phyloP scores from a whole-genome alignment of 2,888 invertebrate species.

The Octodonta nipae region DNA sequence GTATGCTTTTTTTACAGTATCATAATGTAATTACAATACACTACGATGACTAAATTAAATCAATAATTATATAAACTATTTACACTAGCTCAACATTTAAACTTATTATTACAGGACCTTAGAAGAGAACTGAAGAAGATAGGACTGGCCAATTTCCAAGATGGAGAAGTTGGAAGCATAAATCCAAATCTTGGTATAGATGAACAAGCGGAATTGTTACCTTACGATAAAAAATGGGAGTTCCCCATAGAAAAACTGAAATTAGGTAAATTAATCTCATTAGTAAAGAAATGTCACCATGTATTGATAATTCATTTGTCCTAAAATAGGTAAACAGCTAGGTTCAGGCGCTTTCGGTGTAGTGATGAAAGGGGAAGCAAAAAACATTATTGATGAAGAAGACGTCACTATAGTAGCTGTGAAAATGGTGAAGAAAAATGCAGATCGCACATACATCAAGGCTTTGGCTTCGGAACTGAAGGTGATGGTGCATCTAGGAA shows the following conservation, averaged over 20 bases:
- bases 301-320: not conserved
- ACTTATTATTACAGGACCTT: constrained; percentile 38
- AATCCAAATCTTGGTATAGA: constrained; percentile 82
- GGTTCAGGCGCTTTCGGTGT: constrained; percentile 93
- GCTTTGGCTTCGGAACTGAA: constrained; percentile 86
- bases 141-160: constrained; percentile 62
- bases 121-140: constrained; percentile 56
- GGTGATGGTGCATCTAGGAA: constrained; percentile 89
- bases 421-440: constrained; percentile 85
- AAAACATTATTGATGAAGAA: constrained; percentile 63
- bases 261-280: constrained; percentile 47
- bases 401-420: constrained; percentile 75
- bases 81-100: too few relatives aligned
- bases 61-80: not conserved
- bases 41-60: too few relatives aligned
- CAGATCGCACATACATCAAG: constrained; percentile 71
- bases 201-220: constrained; percentile 86
- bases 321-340: constrained; percentile 74
- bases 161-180: constrained; percentile 63
- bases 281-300: too few relatives aligned
- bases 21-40: too few relatives aligned
- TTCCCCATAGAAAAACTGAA: constrained; percentile 75
- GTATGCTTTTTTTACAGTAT: too few relatives aligned
- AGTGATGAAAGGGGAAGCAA: constrained; percentile 75
- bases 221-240: constrained; percentile 82